These are phyloP conservation scores for Drosophila koepferae DNA, from an alignment of 2,888 invertebrate genomes.

Conservation along the genomic window DNA sequence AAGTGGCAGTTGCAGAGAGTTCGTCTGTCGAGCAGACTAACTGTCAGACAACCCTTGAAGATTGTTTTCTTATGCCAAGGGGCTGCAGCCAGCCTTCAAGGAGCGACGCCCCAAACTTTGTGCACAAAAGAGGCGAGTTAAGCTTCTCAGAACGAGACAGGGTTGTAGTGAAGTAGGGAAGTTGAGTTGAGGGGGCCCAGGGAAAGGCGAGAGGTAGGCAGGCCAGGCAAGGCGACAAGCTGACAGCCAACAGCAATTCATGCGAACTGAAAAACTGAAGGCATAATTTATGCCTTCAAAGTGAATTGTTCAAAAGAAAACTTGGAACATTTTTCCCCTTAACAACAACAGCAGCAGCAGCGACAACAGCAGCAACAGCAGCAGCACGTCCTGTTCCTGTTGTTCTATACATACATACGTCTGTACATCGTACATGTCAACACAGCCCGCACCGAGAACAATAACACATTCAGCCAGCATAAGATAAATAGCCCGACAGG, in stretches of 20 bases:
- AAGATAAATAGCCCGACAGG: slow-evolving; percentile 59
- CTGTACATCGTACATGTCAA: slow-evolving; percentile 36
- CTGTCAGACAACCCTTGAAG: slow-evolving; percentile 79
- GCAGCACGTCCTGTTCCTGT: slow-evolving; percentile 47
- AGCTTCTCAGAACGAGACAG: slow-evolving; percentile 45
- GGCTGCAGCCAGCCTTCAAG: slow-evolving; percentile 55
- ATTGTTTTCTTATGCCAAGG: slow-evolving; percentile 74
- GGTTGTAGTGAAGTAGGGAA: neutral
- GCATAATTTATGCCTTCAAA: slow-evolving; percentile 81
- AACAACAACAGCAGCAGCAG: slow-evolving; percentile 29
- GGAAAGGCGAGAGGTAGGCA: neutral
- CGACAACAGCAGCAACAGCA: neutral
- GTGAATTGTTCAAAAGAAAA: slow-evolving; percentile 77
- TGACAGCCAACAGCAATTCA: slow-evolving; percentile 64
- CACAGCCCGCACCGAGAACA: slow-evolving; percentile 58
- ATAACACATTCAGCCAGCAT: slow-evolving; percentile 47
- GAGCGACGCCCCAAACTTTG: slow-evolving; percentile 54
- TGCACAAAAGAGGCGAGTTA: slow-evolving; percentile 69
- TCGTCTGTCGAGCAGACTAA: slow-evolving; percentile 32
- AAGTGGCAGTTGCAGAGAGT: slow-evolving; percentile 23
- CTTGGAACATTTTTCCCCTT: slow-evolving; percentile 63
- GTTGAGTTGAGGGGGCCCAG: neutral
- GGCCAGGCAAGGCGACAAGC: slow-evolving; percentile 53
- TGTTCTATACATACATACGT: slow-evolving; percentile 10
- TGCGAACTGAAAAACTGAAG: slow-evolving; percentile 76